phyloP scores from a whole-genome alignment of 2,888 invertebrate genomes.

The Tineola bisselliella region DNA sequence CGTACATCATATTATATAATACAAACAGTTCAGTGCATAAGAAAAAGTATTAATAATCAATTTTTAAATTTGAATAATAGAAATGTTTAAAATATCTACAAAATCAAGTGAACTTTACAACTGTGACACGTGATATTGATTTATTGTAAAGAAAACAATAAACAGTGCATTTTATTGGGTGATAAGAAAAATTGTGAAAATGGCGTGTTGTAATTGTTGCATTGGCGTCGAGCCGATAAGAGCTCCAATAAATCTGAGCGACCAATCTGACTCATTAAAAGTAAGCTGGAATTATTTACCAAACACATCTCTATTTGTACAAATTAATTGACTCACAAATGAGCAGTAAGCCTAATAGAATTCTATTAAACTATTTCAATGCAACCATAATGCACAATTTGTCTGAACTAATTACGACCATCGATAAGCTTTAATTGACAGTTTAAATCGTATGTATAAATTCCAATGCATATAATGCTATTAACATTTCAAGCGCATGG shows the following conservation, averaged over 20 bases:
- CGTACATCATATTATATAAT: not conserved
- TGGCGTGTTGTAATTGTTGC: constrained; percentile 75
- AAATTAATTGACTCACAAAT: no score
- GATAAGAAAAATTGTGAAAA: constrained; percentile 34
- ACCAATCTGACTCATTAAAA: constrained; percentile 79
- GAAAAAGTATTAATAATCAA: no score
- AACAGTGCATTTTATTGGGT: constrained; percentile 41
- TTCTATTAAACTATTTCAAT: not conserved
- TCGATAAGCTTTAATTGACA: not conserved
- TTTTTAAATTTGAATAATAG: not conserved
- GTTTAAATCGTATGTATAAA: not conserved
- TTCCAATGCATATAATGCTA: not conserved
- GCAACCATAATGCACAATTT: not conserved
- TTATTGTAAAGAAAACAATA: constrained; percentile 10
- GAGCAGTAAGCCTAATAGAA: no score
- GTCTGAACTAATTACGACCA: not conserved
- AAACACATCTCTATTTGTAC: not conserved
- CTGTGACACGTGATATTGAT: constrained; percentile 11
- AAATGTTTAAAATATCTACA: not conserved
- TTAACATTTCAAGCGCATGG: not conserved
- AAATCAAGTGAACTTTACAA: not conserved
- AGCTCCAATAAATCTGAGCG: constrained; percentile 78
- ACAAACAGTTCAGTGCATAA: no score
- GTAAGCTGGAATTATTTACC: constrained; percentile 58
- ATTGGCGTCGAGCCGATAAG: constrained; percentile 75